phyloP scores from a whole-genome alignment of 1,140 invertebrate genomes.

The Bombus vancouverensis region DNA sequence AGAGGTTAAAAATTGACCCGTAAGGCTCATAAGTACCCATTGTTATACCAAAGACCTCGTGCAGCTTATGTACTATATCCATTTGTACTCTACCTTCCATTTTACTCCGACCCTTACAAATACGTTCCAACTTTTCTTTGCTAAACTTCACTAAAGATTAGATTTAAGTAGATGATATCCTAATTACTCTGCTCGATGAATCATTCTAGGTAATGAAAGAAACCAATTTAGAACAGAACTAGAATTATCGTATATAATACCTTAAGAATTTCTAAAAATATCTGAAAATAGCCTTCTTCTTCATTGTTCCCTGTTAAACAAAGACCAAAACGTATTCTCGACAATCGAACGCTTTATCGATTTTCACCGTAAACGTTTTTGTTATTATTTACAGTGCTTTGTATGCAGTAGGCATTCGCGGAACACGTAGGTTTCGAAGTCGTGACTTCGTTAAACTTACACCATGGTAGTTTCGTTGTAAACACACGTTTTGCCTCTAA shows the following conservation, averaged over 20 bases:
- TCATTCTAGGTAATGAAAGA: neutral
- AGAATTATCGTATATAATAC: too few species aligned
- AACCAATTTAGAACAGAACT: too few species aligned
- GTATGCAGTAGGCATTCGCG: slow-evolving; percentile 11
- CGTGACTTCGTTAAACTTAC: slow-evolving; percentile 13
- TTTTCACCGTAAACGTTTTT: neutral
- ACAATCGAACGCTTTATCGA: neutral
- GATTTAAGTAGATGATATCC: neutral
- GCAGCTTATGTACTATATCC: neutral
- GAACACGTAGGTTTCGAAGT: slow-evolving; percentile 16
- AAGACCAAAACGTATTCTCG: neutral
- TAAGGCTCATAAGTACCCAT: neutral
- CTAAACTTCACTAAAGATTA: too few species aligned
- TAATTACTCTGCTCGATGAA: neutral
- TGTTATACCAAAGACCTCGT: neutral
- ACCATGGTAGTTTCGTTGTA: neutral
- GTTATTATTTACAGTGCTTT: slow-evolving; percentile 7
- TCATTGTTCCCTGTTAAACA: neutral
- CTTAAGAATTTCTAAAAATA: too few species aligned
- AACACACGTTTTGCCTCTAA: neutral
- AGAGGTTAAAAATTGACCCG: neutral
- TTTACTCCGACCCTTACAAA: neutral
- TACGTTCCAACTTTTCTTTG: too few species aligned
- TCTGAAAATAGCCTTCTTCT: neutral
- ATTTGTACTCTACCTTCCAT: neutral